phyloP scores from a whole-genome alignment of 1,140 invertebrate genomes.

The Bombus superbus region DNA sequence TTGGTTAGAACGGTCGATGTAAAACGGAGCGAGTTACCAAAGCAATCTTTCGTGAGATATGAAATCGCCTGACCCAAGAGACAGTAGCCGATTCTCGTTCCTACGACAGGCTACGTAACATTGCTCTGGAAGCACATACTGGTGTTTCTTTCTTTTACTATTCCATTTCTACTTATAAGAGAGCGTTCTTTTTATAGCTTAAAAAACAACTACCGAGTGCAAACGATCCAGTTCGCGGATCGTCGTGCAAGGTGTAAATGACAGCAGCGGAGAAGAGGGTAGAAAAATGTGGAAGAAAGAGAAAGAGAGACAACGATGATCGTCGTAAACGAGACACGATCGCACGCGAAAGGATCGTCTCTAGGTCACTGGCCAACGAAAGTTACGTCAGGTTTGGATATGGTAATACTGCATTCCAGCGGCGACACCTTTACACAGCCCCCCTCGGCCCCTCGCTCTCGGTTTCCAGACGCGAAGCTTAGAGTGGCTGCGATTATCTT shows the following conservation, averaged over 20 bases:
- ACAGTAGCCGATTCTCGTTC: too few relatives aligned
- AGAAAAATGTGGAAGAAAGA: not conserved
- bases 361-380: slow-evolving; percentile 76
- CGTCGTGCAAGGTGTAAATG: slow-evolving; percentile 24
- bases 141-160: too few relatives aligned
- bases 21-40: too few relatives aligned
- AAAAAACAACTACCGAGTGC: too few relatives aligned
- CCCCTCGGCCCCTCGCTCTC: slow-evolving; percentile 39
- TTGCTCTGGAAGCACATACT: too few relatives aligned
- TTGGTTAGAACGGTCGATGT: too few relatives aligned
- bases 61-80: too few relatives aligned
- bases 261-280: not conserved
- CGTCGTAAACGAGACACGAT: slow-evolving; percentile 61
- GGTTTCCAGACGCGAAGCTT: slow-evolving; percentile 25
- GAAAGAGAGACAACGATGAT: slow-evolving; percentile 15
- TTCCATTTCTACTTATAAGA: too few relatives aligned
- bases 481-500: slow-evolving; percentile 64
- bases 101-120: too few relatives aligned
- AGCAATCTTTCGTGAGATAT: too few relatives aligned
- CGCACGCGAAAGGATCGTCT: slow-evolving; percentile 73
- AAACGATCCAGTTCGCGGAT: slow-evolving; percentile 10
- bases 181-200: too few relatives aligned
- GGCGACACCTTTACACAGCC: slow-evolving; percentile 66
- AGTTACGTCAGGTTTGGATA: slow-evolving; percentile 76
- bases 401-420: slow-evolving; percentile 76